Base-by-base conservation (phyloP, 2,113 vertebrate genomes). In the Lethenteron reissneri region DNA sequence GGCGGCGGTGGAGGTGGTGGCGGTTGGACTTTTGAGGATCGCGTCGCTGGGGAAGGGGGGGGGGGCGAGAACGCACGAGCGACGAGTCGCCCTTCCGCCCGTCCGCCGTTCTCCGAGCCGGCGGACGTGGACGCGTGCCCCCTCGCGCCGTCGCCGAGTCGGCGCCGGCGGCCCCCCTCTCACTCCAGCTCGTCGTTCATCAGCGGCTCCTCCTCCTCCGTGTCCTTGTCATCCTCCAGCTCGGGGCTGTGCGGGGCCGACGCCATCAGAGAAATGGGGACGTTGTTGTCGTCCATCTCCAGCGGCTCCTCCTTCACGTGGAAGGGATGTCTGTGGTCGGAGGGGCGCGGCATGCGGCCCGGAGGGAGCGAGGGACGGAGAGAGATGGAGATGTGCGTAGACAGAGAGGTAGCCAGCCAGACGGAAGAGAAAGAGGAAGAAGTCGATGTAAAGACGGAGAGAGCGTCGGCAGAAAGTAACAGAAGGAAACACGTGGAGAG, bases 221-320 rank as follows among this genome's bases (percentile, higher is more conserved):
- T 88, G 84, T 97, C 92, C 82, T 91, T 85, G 80, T 97, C 94
- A 6, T 97, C 91, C 71, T 97, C 91, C 80, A 99, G 82, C 78
- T 99, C 94, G 75, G 94, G 92, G 89, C 91, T 99, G 83, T 99
- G 94, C 81, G 96, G 92, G 75, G 91, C 92, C 1, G 94, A 96
- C 81, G 94, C 96, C 83, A 99, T 92, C 81, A 97, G 84, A 70
- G 92, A 97, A 88, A 97, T 92, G 59, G 94, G 92, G 82, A 91
- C 95, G 81, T 99, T 92, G 74, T 96, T 90, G 75, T 99, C 92
- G 71, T 99, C 92, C 76, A 91, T 90, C 81, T 94, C 90, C 77
- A 91, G 85, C 2, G 94, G 94, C 79, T 99, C 94, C 81, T 99
- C 94, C 81, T 99, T 99, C 76, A 99, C 89, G 72, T 97, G 90